phyloP scores from a whole-genome alignment of 2,888 invertebrate species.

The Mythimna pallens region DNA sequence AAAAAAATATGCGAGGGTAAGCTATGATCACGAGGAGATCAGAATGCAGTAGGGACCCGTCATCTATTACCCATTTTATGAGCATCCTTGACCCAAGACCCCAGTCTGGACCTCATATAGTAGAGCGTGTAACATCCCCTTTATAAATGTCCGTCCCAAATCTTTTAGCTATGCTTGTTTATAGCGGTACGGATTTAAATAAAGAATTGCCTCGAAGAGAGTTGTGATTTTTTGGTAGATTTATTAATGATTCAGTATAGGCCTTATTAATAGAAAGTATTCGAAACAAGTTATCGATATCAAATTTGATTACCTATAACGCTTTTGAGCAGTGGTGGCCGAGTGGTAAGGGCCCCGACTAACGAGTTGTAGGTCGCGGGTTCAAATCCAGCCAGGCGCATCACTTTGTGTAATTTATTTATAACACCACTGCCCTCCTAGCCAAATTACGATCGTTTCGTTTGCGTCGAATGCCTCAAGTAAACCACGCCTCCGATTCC shows the following conservation, averaged over 20 bases:
- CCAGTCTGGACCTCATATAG: constrained; percentile 36
- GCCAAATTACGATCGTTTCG: too few species aligned
- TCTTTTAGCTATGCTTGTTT: constrained; percentile 45
- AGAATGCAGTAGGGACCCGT: constrained; percentile 46
- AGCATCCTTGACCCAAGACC: constrained; percentile 39
- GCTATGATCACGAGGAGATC: constrained; percentile 35
- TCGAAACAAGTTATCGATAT: too few species aligned
- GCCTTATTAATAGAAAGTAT: too few species aligned
- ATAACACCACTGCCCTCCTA: too few species aligned
- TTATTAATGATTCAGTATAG: background rate
- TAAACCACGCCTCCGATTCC: too few species aligned
- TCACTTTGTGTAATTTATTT: too few species aligned
- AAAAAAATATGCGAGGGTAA: constrained; percentile 15
- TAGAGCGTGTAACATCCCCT: constrained; percentile 35
- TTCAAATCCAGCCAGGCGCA: too few species aligned
- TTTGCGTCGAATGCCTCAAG: too few species aligned
- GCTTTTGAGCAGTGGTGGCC: too few species aligned
- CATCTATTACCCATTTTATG: constrained; percentile 52
- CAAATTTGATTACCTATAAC: too few species aligned
- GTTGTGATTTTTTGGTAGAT: constrained; percentile 6
- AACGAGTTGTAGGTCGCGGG: too few species aligned
- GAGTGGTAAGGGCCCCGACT: too few species aligned
- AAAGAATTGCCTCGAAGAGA: constrained; percentile 21
- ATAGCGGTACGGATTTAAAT: constrained; percentile 48
- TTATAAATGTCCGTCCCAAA: constrained; percentile 44